These are phyloP conservation scores for Formica exsecta DNA, from an alignment of 1,140 invertebrate genomes.

Conservation along the genomic window DNA sequence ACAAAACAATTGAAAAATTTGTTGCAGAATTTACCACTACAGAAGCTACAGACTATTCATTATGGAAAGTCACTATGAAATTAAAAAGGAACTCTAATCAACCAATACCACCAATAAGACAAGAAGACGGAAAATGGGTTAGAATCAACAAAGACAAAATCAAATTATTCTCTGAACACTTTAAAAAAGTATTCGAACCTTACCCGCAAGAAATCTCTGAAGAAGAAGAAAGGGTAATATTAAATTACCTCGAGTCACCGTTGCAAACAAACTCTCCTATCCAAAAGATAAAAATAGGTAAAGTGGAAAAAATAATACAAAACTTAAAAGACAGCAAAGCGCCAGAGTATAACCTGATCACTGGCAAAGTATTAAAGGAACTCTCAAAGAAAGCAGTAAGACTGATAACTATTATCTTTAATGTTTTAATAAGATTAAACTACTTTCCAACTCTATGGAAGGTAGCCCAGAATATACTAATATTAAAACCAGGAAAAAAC, in stretches of 20 bases:
- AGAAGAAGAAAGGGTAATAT: background rate
- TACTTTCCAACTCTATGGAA: conserved; percentile 68
- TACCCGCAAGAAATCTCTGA: background rate
- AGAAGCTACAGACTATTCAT: conserved; percentile 61
- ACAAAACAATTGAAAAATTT: background rate
- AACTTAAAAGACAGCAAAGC: conserved; percentile 69
- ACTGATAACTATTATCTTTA: conserved; percentile 60
- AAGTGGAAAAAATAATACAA: conserved; percentile 25
- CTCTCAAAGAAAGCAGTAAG: conserved; percentile 72
- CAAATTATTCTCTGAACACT: conserved; percentile 64
- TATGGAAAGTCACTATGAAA: conserved; percentile 69
- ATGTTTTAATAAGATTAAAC: conserved; percentile 62
- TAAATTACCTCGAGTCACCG: conserved; percentile 13
- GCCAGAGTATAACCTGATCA: conserved; percentile 75
- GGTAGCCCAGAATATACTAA: conserved; percentile 65
- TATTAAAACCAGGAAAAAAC: conserved; percentile 73
- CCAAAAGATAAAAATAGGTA: background rate
- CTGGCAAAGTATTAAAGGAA: conserved; percentile 68
- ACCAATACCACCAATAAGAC: conserved; percentile 47
- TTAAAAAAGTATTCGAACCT: conserved; percentile 54
- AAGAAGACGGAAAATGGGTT: conserved; percentile 61
- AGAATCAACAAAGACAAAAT: conserved; percentile 71
- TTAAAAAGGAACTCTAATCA: conserved; percentile 49
- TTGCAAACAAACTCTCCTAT: background rate
- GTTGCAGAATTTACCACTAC: background rate